Evolutionary conservation across 2,888 invertebrate genomes (phyloP).

Genomic region (Cancer borealis): DNA sequence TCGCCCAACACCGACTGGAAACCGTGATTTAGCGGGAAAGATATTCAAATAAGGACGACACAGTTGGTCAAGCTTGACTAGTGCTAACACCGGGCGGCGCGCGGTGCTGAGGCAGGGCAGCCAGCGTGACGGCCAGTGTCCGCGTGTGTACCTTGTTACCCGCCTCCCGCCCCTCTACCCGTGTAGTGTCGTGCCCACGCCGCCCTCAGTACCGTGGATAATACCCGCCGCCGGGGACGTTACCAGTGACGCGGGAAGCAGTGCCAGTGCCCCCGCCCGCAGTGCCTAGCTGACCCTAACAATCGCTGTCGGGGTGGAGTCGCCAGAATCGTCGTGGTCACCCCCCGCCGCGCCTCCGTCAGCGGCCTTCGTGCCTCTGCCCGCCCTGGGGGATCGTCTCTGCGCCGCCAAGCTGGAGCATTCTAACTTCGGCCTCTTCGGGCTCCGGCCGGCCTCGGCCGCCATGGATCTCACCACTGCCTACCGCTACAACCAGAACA

Average conservation of each 20-base stretch:
- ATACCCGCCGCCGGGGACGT: slow-evolving; percentile 48
- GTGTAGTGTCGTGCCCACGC: slow-evolving; percentile 50
- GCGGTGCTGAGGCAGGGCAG: slow-evolving; percentile 62
- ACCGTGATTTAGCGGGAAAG: slow-evolving; percentile 77
- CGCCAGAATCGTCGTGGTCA: slow-evolving; percentile 39
- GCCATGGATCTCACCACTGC: slow-evolving; percentile 94
- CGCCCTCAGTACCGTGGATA: slow-evolving; percentile 5
- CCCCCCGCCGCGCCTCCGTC: slow-evolving; percentile 60
- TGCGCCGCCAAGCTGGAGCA: slow-evolving; percentile 69
- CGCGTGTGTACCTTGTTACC: slow-evolving; percentile 57
- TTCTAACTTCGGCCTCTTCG: slow-evolving; percentile 75
- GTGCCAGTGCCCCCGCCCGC: slow-evolving; percentile 58
- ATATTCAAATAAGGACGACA: slow-evolving; percentile 77
- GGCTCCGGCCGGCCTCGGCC: slow-evolving; percentile 81
- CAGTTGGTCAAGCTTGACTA: slow-evolving; percentile 77
- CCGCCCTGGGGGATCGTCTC: slow-evolving; percentile 47
- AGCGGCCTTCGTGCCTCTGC: slow-evolving; percentile 46
- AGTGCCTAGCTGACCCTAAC: slow-evolving; percentile 44
- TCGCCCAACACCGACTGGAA: slow-evolving; percentile 69
- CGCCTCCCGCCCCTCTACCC: slow-evolving; percentile 47
- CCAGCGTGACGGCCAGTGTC: slow-evolving; percentile 66
- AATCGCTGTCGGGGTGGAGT: slow-evolving; percentile 66
- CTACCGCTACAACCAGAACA: slow-evolving; percentile 97
- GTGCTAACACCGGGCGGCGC: slow-evolving; percentile 72
- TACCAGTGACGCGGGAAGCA: slow-evolving; percentile 38